These are phyloP conservation scores for Brenthis ino DNA, from an alignment of 2,888 invertebrate species.

Conservation along the genomic window DNA sequence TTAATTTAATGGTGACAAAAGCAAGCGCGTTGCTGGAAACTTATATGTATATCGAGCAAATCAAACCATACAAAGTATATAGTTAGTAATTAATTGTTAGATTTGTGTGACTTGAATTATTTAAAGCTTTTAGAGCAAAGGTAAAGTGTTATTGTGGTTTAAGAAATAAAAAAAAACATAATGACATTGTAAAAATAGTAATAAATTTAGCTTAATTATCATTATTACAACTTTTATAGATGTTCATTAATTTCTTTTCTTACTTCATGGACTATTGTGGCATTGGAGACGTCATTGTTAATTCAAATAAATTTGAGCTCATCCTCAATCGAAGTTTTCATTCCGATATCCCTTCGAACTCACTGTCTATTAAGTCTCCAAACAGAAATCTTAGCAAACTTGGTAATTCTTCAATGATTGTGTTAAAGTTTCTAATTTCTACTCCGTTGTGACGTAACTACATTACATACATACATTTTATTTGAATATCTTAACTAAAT, in stretches of 20 bases:
- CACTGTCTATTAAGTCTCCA: conserved; percentile 41
- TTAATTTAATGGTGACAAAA: conserved; percentile 60
- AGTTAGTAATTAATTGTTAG: conserved; percentile 82
- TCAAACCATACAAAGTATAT: conserved; percentile 78
- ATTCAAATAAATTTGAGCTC: conserved; percentile 82
- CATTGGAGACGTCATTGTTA: conserved; percentile 82
- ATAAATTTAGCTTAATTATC: conserved; percentile 82
- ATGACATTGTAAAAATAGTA: conserved; percentile 83
- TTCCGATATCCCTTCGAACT: conserved; percentile 57
- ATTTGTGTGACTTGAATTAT: conserved; percentile 82
- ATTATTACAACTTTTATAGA: conserved; percentile 83
- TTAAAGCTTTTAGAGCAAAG: conserved; percentile 80
- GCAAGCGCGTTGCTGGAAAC: conserved; percentile 64
- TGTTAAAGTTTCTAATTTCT: conserved; percentile 33
- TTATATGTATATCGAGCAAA: conserved; percentile 82
- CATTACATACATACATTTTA: conserved; percentile 23
- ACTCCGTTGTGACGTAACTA: conserved; percentile 19
- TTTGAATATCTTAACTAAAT: conserved; percentile 21
- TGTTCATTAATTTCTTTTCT: conserved; percentile 81
- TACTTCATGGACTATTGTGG: conserved; percentile 81
- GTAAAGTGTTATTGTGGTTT: conserved; percentile 82
- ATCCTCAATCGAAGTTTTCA: conserved; percentile 79
- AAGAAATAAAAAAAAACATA: conserved; percentile 72
- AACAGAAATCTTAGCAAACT: conserved; percentile 40
- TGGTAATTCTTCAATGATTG: conserved; percentile 33